These are phyloP conservation scores for Pachyuromys duprasi DNA, from an alignment of 2,797 vertebrate species.

Conservation along the genomic window DNA sequence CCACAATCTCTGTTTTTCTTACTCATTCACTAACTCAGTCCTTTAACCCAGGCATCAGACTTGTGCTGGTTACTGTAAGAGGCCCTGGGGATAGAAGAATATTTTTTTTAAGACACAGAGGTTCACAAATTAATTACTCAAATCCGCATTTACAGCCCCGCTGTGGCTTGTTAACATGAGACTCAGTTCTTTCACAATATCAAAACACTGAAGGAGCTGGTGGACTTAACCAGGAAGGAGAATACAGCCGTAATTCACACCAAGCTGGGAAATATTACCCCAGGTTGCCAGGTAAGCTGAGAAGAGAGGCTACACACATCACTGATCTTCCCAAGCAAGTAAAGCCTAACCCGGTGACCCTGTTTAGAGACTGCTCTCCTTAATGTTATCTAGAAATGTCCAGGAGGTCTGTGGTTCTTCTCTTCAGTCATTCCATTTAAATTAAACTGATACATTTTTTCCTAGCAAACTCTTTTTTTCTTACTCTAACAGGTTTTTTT, in stretches of 20 bases:
- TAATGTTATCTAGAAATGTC: not conserved
- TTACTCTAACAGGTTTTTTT: not conserved
- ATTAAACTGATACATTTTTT: constrained; percentile 22
- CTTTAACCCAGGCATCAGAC: not conserved
- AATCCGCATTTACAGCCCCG: not conserved
- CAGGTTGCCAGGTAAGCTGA: constrained; percentile 56
- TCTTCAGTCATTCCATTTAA: not conserved
- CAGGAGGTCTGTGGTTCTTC: not conserved
- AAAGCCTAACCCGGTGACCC: constrained; percentile 20
- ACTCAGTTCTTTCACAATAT: constrained; percentile 20
- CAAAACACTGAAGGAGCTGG: constrained; percentile 24
- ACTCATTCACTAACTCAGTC: not conserved
- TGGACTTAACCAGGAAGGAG: constrained; percentile 25
- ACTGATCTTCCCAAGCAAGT: not conserved
- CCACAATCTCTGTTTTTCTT: not conserved
- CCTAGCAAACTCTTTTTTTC: not conserved
- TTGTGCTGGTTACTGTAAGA: not conserved
- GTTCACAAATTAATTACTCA: constrained; percentile 52
- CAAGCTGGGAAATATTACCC: constrained; percentile 6
- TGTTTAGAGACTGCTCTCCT: not conserved
- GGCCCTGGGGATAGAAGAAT: not conserved
- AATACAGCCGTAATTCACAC: constrained; percentile 15
- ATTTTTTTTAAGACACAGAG: not conserved
- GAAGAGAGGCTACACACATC: constrained; percentile 48
- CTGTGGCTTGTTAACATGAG: not conserved